phyloP scores from a whole-genome alignment of 2,113 vertebrate genomes.

The Thinocorus orbignyianus region DNA sequence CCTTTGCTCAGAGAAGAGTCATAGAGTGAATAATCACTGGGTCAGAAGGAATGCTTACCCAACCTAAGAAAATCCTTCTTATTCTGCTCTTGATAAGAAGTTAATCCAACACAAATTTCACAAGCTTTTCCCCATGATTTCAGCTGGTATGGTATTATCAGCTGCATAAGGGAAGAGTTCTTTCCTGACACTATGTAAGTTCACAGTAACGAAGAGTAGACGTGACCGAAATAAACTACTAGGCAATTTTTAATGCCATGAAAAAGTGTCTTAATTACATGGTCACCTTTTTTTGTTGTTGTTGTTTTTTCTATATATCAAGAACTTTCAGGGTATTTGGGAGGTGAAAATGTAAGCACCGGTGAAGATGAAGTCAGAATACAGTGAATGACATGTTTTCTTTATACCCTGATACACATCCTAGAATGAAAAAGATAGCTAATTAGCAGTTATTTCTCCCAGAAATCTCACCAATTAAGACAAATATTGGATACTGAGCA shows the following conservation, averaged over 20 bases:
- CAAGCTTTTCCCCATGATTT: neutral
- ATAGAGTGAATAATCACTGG: neutral
- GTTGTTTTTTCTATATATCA: neutral
- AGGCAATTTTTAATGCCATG: neutral
- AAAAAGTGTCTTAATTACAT: neutral
- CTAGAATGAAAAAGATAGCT: neutral
- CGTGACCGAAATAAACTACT: neutral
- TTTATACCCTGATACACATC: neutral
- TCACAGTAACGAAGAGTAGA: neutral
- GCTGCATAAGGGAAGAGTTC: neutral
- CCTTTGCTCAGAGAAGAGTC: neutral
- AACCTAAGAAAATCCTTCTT: neutral
- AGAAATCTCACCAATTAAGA: neutral
- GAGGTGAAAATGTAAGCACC: neutral
- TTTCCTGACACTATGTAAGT: neutral
- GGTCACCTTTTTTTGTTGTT: neutral
- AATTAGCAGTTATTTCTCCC: neutral
- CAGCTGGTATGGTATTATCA: neutral
- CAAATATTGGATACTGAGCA: neutral
- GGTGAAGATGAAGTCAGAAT: neutral
- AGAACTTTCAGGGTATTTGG: neutral
- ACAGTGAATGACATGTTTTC: neutral
- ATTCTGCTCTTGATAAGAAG: neutral
- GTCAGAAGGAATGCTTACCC: neutral
- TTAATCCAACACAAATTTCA: neutral